Conservation (phyloP, 2,888 invertebrate genomes). For the Acrocera orbiculus region DNA sequence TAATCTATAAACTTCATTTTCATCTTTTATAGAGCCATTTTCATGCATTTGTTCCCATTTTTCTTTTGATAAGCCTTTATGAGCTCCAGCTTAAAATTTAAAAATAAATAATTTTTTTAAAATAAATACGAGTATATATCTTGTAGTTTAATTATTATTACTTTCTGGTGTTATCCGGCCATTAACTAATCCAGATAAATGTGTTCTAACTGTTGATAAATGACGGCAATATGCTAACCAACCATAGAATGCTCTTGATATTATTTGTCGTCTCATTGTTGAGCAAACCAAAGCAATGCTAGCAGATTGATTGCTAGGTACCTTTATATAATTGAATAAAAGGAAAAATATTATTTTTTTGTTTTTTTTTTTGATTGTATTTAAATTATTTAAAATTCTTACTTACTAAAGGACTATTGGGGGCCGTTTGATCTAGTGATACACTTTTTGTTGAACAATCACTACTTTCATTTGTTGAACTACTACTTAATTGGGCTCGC, state of each 20-base stretch:
- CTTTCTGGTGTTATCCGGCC: constrained; percentile 48
- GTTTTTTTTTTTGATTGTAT: constrained; percentile 18
- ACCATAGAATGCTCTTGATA: constrained; percentile 89
- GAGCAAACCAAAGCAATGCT: constrained; percentile 69
- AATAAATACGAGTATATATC: too few species aligned
- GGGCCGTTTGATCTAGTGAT: constrained; percentile 32
- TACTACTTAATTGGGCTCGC: constrained; percentile 39
- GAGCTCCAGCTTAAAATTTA: constrained; percentile 36
- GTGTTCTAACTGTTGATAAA: constrained; percentile 78
- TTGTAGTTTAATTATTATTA: constrained; percentile 18
- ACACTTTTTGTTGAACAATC: constrained; percentile 40
- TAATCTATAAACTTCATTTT: constrained; percentile 59
- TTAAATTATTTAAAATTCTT: constrained; percentile 6
- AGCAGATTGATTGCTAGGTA: constrained; percentile 32
- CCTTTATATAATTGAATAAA: constrained; percentile 6
- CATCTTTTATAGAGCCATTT: constrained; percentile 42
- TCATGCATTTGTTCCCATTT: constrained; percentile 52
- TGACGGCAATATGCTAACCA: constrained; percentile 92
- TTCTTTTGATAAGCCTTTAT: constrained; percentile 55
- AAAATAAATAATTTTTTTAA: not conserved
- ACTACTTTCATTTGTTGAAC: constrained; percentile 44
- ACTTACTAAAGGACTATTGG: constrained; percentile 26
- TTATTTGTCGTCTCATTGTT: constrained; percentile 87
- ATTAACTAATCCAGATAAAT: constrained; percentile 76
- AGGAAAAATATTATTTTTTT: constrained; percentile 9